Conservation (phyloP, 2,888 invertebrate genomes). For the Nymphalis urticae region DNA sequence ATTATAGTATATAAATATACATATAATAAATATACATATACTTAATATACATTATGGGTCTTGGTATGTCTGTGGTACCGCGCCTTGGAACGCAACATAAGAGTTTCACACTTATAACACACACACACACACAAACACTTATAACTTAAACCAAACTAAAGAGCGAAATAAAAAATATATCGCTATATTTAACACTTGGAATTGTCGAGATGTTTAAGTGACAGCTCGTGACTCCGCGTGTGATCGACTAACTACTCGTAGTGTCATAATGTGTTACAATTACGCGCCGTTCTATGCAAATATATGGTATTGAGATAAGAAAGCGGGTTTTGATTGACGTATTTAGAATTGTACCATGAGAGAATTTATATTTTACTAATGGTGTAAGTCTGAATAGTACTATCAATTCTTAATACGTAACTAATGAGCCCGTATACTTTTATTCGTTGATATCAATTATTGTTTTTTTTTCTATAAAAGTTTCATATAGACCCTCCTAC, state of each 20-base stretch:
- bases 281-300: conserved; percentile 28
- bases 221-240: conserved; percentile 25
- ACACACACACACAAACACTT: background rate
- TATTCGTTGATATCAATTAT: too few relatives aligned
- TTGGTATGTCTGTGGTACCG: too few relatives aligned
- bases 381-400: too few relatives aligned
- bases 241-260: conserved; percentile 15
- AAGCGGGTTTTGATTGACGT: conserved; percentile 29
- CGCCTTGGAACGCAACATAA: background rate
- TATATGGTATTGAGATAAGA: conserved; percentile 28
- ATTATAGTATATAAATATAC: too few relatives aligned
- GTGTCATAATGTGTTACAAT: conserved; percentile 32
- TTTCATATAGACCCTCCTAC: too few relatives aligned
- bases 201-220: conserved; percentile 25
- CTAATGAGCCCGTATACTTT: too few relatives aligned
- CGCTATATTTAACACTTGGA: conserved; percentile 17
- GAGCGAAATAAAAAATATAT: conserved; percentile 19
- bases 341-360: background rate
- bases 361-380: background rate
- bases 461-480: too few relatives aligned
- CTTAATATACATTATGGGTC: too few relatives aligned
- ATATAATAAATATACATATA: too few relatives aligned
- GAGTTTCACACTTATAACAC: background rate
- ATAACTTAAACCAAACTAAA: conserved; percentile 19
- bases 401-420: too few relatives aligned